Conservation (phyloP, 2,113 vertebrate genomes). For the Fulica atra region DNA sequence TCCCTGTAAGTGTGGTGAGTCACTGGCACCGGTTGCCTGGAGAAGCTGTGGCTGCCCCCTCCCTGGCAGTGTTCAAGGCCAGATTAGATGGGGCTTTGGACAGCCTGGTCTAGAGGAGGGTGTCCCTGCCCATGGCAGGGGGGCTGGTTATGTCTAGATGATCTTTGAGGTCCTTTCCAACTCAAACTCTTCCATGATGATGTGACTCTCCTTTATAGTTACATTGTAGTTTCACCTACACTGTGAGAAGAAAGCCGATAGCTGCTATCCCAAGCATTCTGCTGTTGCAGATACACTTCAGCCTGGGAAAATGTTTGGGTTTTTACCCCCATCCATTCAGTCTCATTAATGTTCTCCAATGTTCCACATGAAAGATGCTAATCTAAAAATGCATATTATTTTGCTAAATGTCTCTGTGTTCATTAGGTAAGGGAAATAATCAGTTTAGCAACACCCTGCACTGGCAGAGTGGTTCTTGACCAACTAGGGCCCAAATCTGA, state of each 20-base stretch:
- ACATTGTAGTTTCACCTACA: not conserved
- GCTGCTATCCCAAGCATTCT: not conserved
- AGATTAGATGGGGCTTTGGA: too few relatives aligned
- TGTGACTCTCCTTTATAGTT: not conserved
- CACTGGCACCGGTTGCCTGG: too few relatives aligned
- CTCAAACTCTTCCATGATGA: too few relatives aligned
- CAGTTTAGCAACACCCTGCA: not conserved
- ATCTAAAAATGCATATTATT: not conserved
- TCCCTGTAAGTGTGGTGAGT: too few relatives aligned
- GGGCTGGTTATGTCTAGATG: too few relatives aligned
- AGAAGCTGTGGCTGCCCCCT: too few relatives aligned
- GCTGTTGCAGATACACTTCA: rapidly evolving
- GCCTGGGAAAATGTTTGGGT: not conserved
- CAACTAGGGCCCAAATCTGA: not conserved
- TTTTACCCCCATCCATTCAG: not conserved
- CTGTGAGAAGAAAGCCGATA: not conserved
- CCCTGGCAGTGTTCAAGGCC: too few relatives aligned
- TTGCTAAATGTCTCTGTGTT: not conserved
- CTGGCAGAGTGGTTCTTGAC: not conserved
- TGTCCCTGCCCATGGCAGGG: too few relatives aligned
- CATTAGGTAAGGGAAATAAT: not conserved
- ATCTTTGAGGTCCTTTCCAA: too few relatives aligned
- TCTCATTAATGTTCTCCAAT: too few relatives aligned
- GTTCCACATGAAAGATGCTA: not conserved
- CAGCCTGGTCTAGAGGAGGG: too few relatives aligned